Conservation (phyloP, 2,797 vertebrate species). For the Pangasius mekongensis region DNA sequence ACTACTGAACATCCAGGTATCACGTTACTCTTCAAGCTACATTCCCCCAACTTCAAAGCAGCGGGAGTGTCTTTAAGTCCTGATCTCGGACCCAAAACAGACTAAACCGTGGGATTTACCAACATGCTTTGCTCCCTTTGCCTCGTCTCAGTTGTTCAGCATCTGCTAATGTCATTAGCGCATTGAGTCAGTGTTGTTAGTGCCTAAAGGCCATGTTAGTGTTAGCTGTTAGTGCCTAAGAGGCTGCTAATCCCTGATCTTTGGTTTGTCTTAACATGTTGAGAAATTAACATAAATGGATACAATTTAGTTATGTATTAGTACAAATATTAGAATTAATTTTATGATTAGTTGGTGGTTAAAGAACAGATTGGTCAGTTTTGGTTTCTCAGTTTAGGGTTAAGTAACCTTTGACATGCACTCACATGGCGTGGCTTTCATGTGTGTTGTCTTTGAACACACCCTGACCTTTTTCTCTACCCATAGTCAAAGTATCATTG, state of each 20-base stretch:
- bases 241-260: constrained; percentile 23
- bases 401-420: constrained; percentile 31
- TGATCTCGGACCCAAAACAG: constrained; percentile 48
- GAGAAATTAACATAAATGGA: neutral
- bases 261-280: neutral
- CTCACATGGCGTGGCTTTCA: constrained; percentile 44
- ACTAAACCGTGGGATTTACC: constrained; percentile 28
- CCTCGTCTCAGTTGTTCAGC: constrained; percentile 15
- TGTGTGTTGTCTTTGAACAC: constrained; percentile 58
- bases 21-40: constrained; percentile 13
- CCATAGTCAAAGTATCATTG: neutral
- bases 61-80: constrained; percentile 18
- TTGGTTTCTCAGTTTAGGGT: neutral
- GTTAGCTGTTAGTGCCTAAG: neutral
- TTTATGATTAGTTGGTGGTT: neutral
- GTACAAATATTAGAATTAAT: neutral
- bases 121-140: neutral
- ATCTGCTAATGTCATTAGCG: constrained; percentile 44
- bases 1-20: neutral
- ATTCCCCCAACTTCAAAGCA: constrained; percentile 24
- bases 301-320: neutral
- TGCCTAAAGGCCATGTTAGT: constrained; percentile 1
- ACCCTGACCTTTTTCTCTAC: constrained; percentile 44
- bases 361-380: neutral
- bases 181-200: neutral